Evolutionary conservation across 2,888 invertebrate species (phyloP).

Genomic region (Ectemnius continuus): DNA sequence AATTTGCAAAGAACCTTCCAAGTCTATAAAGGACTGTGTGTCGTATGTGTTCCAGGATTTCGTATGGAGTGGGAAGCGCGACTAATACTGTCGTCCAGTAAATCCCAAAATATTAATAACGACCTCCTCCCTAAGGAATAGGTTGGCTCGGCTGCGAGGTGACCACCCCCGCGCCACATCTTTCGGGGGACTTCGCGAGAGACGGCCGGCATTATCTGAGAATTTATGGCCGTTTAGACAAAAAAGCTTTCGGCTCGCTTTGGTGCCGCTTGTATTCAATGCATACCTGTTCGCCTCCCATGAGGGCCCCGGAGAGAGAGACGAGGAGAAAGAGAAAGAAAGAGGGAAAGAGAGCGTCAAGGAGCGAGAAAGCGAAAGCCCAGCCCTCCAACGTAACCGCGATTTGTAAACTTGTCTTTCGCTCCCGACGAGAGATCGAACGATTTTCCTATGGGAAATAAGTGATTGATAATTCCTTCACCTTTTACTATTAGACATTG

Average conservation of each 20-base stretch:
- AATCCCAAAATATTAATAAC: conserved; percentile 67
- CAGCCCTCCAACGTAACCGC: neutral
- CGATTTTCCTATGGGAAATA: no score
- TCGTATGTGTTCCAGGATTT: conserved; percentile 12
- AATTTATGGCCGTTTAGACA: conserved; percentile 70
- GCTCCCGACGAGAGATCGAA: neutral
- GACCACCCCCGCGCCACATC: conserved; percentile 25
- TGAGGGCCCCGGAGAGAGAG: conserved; percentile 12
- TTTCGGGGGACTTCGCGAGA: conserved; percentile 36
- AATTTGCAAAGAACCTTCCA: no score
- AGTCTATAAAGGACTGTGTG: conserved; percentile 19
- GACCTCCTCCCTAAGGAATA: conserved; percentile 41
- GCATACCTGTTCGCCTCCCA: conserved; percentile 44
- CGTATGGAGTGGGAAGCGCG: no score
- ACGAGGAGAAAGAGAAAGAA: neutral
- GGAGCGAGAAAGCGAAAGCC: conserved; percentile 16
- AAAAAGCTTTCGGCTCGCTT: conserved; percentile 57
- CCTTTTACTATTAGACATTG: no score
- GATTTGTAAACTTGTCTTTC: conserved; percentile 9
- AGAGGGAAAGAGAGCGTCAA: neutral
- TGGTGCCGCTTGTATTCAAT: conserved; percentile 62
- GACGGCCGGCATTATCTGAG: conserved; percentile 61
- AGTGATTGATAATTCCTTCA: no score
- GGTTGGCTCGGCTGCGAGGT: conserved; percentile 41
- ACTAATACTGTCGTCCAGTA: conserved; percentile 53